Percentiles rank a stretch among this genome's conserved stretches.
Evolutionary conservation across 2,797 vertebrate species (phyloP).

Genomic region (Thalassophryne amazonica): DNA sequence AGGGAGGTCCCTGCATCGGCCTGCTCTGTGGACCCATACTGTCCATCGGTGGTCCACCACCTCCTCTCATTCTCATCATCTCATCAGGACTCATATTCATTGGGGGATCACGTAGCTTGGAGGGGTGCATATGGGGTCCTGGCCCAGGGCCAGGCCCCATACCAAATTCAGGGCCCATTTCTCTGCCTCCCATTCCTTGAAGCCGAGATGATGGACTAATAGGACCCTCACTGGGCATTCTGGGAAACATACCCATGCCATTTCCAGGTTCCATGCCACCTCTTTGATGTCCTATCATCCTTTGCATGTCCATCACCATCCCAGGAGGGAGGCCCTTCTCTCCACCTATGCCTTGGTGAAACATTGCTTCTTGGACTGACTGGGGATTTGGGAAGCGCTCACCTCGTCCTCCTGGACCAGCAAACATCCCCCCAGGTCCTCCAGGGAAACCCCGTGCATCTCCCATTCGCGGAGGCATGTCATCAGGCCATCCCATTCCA

Average conservation of each 20-base stretch:
- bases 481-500: conserved; percentile 95
- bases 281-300: conserved; percentile 93
- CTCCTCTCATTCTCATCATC: conserved; percentile 83
- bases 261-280: conserved; percentile 90
- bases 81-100: conserved; percentile 87
- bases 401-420: conserved; percentile 91
- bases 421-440: conserved; percentile 87
- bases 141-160: conserved; percentile 89
- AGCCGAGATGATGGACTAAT: conserved; percentile 95
- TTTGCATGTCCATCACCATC: conserved; percentile 94
- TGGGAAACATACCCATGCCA: conserved; percentile 90
- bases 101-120: conserved; percentile 89
- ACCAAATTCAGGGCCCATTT: conserved; percentile 88
- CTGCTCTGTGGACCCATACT: conserved; percentile 85
- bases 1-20: conserved; percentile 88
- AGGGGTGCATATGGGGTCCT: conserved; percentile 89
- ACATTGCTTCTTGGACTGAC: conserved; percentile 92
- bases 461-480: conserved; percentile 93
- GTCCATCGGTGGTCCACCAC: conserved; percentile 79
- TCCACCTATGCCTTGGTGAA: conserved; percentile 93
- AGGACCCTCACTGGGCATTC: conserved; percentile 91
- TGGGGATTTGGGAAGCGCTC: conserved; percentile 96
- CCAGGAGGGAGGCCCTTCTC: conserved; percentile 93
- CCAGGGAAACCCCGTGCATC: conserved; percentile 90
- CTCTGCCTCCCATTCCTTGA: conserved; percentile 90